Evolutionary conservation across 2,113 vertebrate genomes (phyloP).

Genomic region (Regulus satrapa): DNA sequence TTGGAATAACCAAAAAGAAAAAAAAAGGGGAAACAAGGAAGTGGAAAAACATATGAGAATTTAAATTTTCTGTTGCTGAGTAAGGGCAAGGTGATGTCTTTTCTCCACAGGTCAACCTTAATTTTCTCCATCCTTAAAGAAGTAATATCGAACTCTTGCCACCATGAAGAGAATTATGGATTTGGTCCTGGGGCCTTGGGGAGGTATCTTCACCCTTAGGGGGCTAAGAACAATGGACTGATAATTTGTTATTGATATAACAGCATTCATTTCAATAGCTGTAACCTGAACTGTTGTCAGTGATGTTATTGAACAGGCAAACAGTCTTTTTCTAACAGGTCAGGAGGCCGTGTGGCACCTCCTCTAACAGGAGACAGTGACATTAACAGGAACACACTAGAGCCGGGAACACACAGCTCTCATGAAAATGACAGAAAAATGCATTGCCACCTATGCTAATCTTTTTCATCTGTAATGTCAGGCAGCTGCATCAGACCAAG

Average conservation of each 20-base stretch:
- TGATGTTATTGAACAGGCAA: neutral
- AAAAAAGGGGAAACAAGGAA: neutral
- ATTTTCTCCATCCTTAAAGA: neutral
- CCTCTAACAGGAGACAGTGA: neutral
- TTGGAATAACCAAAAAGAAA: neutral
- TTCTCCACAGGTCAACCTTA: neutral
- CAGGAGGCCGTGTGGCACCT: fast-evolving
- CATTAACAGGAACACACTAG: neutral
- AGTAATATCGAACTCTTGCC: neutral
- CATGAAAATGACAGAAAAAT: neutral
- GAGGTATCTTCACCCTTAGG: neutral
- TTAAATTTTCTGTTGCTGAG: neutral
- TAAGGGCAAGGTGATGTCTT: neutral
- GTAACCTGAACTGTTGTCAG: neutral
- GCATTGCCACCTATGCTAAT: neutral
- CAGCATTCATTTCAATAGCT: neutral
- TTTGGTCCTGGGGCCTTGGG: neutral
- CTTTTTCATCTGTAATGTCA: neutral
- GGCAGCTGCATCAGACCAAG: neutral
- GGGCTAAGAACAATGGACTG: neutral
- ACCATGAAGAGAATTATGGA: neutral
- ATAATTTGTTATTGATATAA: neutral
- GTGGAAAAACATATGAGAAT: neutral
- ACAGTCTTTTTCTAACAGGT: neutral
- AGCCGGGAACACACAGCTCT: neutral